phyloP scores from a whole-genome alignment of 2,113 vertebrate genomes.

The Dendropsophus ebraccatus region DNA sequence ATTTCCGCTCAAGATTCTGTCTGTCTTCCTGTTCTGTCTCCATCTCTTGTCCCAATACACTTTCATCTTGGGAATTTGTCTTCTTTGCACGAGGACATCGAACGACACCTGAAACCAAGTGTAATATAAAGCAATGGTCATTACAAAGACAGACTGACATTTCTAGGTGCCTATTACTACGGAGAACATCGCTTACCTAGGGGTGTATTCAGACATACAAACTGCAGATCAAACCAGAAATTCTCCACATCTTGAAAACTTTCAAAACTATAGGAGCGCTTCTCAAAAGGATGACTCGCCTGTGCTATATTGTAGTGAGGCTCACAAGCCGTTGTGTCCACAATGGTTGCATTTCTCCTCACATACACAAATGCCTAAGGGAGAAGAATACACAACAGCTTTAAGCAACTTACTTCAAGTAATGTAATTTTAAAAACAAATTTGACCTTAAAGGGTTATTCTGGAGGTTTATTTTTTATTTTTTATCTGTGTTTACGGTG shows the following conservation, averaged over 20 bases:
- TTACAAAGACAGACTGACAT: background rate
- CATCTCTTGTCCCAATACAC: conserved; percentile 55
- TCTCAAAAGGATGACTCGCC: conserved; percentile 83
- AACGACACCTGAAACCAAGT: conserved; percentile 71
- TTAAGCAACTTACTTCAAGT: no score
- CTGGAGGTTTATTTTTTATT: no score
- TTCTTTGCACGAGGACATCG: conserved; percentile 70
- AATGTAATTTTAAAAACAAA: no score
- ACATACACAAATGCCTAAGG: conserved; percentile 85
- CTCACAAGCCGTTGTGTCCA: conserved; percentile 90
- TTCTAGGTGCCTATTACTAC: background rate
- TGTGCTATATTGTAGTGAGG: conserved; percentile 91
- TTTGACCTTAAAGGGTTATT: no score
- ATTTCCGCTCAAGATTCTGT: conserved; percentile 77
- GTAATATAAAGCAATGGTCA: background rate
- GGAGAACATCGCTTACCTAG: conserved; percentile 73
- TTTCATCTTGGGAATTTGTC: conserved; percentile 57
- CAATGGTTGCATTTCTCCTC: conserved; percentile 82
- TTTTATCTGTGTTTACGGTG: no score
- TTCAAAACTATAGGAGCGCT: conserved; percentile 77
- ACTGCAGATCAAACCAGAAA: conserved; percentile 96
- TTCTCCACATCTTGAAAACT: conserved; percentile 84
- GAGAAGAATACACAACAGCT: background rate
- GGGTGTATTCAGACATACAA: conserved; percentile 93
- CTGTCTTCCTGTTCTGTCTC: conserved; percentile 77